Percentiles rank a stretch among this genome's conserved stretches.
Evolutionary conservation across 2,113 vertebrate genomes (phyloP).

Genomic region (Daubentonia madagascariensis): DNA sequence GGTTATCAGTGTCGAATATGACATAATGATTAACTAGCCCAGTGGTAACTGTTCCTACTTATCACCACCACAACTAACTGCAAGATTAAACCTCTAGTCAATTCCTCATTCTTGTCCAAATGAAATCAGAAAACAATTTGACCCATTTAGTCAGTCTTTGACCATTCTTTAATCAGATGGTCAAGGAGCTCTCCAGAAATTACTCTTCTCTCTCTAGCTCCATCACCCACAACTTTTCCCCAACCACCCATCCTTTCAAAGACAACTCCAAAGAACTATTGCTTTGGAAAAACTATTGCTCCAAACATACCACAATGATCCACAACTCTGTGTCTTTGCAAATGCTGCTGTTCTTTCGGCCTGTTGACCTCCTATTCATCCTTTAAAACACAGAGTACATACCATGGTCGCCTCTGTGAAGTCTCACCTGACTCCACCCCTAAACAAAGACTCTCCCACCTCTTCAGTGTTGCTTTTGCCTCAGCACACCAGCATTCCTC

Average conservation of each 20-base stretch:
- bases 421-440: background rate
- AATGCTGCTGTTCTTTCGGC: background rate
- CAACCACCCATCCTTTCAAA: background rate
- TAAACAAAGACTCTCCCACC: background rate
- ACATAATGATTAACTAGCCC: background rate
- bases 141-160: background rate
- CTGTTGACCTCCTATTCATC: background rate
- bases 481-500: background rate
- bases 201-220: background rate
- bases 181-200: background rate
- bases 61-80: background rate
- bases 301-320: background rate
- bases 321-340: background rate
- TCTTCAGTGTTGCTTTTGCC: background rate
- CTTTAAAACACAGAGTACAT: background rate
- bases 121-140: background rate
- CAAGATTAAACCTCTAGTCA: background rate
- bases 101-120: background rate
- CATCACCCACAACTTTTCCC: background rate
- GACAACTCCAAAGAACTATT: background rate
- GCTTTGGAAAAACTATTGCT: background rate
- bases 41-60: background rate
- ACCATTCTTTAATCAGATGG: background rate
- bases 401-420: background rate
- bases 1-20: background rate